Evolutionary conservation across 2,888 invertebrate species (phyloP).

Genomic region (Watsonalla binaria): DNA sequence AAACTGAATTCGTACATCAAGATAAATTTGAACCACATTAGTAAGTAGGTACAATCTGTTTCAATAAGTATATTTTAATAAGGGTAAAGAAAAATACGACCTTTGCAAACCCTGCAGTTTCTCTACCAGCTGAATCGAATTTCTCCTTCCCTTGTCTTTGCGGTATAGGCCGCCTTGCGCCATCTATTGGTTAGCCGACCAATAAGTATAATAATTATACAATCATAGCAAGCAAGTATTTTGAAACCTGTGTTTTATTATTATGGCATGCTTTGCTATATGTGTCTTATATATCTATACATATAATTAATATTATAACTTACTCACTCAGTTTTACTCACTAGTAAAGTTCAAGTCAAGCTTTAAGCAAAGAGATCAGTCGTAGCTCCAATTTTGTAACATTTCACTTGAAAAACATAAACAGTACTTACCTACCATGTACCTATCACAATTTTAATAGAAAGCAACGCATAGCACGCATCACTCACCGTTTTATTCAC

Average conservation of each 20-base stretch:
- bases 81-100: too few species aligned
- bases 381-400: not conserved
- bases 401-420: not conserved
- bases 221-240: not conserved
- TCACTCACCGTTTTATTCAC: slow-evolving; percentile 6
- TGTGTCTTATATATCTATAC: not conserved
- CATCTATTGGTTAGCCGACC: too few species aligned
- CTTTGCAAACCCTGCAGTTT: too few species aligned
- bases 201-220: too few species aligned
- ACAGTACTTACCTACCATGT: not conserved
- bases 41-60: too few species aligned
- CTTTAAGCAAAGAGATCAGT: not conserved
- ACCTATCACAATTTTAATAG: not conserved
- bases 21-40: too few species aligned
- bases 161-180: too few species aligned
- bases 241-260: not conserved
- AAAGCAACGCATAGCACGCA: slow-evolving; percentile 5
- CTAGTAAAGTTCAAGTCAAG: not conserved
- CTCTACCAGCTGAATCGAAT: too few species aligned
- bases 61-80: too few species aligned
- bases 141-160: too few species aligned
- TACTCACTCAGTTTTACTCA: not conserved
- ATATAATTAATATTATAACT: not conserved
- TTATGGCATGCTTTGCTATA: not conserved
- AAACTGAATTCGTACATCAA: too few species aligned